phyloP scores from a whole-genome alignment of 2,797 vertebrate species.

The Chelon labrosus region DNA sequence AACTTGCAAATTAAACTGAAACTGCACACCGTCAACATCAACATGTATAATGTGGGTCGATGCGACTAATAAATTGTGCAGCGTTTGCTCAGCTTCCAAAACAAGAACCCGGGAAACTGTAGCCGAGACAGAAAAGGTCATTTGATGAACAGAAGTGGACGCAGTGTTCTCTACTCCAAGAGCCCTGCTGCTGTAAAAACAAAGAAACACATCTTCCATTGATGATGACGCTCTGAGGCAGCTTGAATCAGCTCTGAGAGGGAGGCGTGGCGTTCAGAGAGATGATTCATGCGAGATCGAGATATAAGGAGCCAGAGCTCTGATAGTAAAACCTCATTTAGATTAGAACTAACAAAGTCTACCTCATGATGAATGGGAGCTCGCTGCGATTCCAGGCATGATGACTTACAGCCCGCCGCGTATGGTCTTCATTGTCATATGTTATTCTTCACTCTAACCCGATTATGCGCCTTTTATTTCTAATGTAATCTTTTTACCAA shows the following conservation, averaged over 20 bases:
- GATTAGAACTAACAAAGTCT: conserved; percentile 51
- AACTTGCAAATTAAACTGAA: no score
- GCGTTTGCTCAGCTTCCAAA: conserved; percentile 9
- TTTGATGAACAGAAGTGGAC: conserved; percentile 49
- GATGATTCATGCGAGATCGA: conserved; percentile 60
- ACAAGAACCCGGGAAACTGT: conserved; percentile 22
- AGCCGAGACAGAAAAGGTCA: conserved; percentile 20
- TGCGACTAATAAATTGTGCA: background rate
- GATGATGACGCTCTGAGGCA: conserved; percentile 40
- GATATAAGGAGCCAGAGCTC: conserved; percentile 63
- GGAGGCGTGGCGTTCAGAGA: conserved; percentile 18
- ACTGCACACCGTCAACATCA: no score
- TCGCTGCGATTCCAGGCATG: conserved; percentile 53
- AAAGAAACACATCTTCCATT: conserved; percentile 36
- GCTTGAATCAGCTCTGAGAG: conserved; percentile 49
- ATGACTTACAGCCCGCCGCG: conserved; percentile 47
- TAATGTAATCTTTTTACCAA: conserved; percentile 73
- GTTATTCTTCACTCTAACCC: conserved; percentile 69
- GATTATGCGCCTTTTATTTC: conserved; percentile 74
- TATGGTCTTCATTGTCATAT: conserved; percentile 66
- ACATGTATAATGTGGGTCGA: no score
- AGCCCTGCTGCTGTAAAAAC: conserved; percentile 13
- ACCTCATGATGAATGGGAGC: conserved; percentile 51
- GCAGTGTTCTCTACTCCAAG: conserved; percentile 19
- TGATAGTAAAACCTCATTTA: conserved; percentile 53